Conservation (phyloP, 2,113 vertebrate genomes). For the Polypterus senegalus region DNA sequence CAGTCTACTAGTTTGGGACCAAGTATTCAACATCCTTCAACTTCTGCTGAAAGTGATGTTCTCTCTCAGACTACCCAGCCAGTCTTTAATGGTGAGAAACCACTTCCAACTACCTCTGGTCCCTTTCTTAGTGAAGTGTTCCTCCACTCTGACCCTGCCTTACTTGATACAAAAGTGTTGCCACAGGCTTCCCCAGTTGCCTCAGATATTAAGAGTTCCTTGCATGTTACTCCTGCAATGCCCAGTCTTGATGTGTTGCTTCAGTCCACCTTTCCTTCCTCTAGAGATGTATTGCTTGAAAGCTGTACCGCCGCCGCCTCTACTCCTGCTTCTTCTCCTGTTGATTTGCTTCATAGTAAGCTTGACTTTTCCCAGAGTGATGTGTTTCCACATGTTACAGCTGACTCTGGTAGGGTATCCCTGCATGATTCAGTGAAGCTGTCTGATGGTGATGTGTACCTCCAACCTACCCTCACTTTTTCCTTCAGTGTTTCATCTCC, state of each 20-base stretch:
- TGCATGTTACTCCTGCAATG: constrained; percentile 78
- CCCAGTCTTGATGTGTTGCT: constrained; percentile 62
- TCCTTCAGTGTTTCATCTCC: constrained; percentile 48
- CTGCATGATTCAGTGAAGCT: constrained; percentile 62
- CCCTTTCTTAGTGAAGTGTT: constrained; percentile 57
- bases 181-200: constrained; percentile 56
- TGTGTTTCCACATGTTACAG: constrained; percentile 48
- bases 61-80: constrained; percentile 67
- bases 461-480: constrained; percentile 49
- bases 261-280: constrained; percentile 60
- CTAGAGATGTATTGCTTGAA: constrained; percentile 64
- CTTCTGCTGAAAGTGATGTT: constrained; percentile 43
- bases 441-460: constrained; percentile 51
- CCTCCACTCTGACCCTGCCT: constrained; percentile 62
- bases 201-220: constrained; percentile 62
- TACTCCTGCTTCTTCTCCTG: constrained; percentile 55
- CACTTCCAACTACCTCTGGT: constrained; percentile 55
- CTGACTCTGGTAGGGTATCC: constrained; percentile 49
- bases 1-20: constrained; percentile 52
- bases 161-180: constrained; percentile 54
- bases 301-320: constrained; percentile 27
- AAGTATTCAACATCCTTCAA: constrained; percentile 34
- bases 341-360: constrained; percentile 49
- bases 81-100: constrained; percentile 81
- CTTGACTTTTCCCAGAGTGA: constrained; percentile 44